A percentile compares a stretch with the other conserved stretches of the same genome.
These are phyloP conservation scores for Bos taurus DNA, from an alignment of 2,113 vertebrate species.

Conservation along the genomic window DNA sequence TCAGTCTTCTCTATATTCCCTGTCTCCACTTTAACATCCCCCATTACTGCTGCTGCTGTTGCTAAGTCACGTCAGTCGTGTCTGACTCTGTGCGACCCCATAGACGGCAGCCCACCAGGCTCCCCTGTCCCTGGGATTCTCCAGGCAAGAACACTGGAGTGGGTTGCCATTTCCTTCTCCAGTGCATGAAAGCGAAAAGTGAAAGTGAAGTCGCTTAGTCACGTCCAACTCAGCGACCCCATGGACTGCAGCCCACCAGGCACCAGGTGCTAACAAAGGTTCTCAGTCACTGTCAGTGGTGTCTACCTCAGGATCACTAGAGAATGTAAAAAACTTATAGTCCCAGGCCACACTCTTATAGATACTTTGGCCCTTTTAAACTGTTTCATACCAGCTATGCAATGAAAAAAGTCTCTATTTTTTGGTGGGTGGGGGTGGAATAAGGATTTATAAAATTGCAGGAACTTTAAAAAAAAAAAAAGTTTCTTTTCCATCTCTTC, in stretches of 20 bases:
- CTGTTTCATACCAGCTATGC: not conserved
- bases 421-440: not conserved
- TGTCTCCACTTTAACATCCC: not conserved
- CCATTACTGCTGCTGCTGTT: not conserved
- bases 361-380: not conserved
- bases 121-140: too few relatives aligned
- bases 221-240: too few relatives aligned
- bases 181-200: too few relatives aligned
- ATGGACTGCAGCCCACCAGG: too few relatives aligned
- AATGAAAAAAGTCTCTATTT: not conserved
- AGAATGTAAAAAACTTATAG: not conserved
- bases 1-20: not conserved
- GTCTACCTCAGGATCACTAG: not conserved
- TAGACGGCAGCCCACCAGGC: too few relatives aligned
- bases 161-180: too few relatives aligned
- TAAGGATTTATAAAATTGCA: not conserved
- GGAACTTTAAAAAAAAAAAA: not conserved
- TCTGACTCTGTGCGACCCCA: too few relatives aligned
- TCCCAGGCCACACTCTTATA: not conserved
- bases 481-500: not conserved
- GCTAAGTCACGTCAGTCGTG: too few relatives aligned
- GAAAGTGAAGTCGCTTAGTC: too few relatives aligned
- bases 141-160: too few relatives aligned
- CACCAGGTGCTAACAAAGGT: not conserved
- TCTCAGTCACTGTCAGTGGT: not conserved